A percentile compares a stretch with the other conserved stretches of the same genome.
phyloP scores from a whole-genome alignment of 2,888 invertebrate species.

The Eumerus sabulonum region DNA sequence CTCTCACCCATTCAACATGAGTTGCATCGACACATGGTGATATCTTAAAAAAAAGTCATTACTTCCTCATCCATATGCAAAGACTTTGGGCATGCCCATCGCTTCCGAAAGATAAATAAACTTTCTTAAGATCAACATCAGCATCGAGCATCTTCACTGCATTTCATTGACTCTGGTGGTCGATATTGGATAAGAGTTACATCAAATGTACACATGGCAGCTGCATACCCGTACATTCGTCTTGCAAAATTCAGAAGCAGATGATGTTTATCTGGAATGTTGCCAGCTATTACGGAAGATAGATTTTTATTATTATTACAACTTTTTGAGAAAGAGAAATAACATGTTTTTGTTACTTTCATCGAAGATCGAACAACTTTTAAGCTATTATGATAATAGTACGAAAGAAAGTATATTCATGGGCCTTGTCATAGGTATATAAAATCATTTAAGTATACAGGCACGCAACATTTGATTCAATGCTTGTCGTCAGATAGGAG shows the following conservation, averaged over 20 bases:
- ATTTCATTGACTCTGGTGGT: conserved; percentile 28
- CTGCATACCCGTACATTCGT: conserved; percentile 23
- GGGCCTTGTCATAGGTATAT: conserved; percentile 30
- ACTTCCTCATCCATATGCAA: conserved; percentile 36
- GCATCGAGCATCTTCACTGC: conserved; percentile 13
- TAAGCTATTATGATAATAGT: too few relatives aligned
- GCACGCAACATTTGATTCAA: conserved; percentile 46
- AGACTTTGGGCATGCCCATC: conserved; percentile 7
- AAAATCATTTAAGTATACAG: conserved; percentile 42
- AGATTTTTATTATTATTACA: too few relatives aligned
- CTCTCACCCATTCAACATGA: too few relatives aligned
- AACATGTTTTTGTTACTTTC: too few relatives aligned
- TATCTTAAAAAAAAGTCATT: not conserved
- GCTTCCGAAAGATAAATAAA: conserved; percentile 13
- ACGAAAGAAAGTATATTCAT: too few relatives aligned
- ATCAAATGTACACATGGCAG: conserved; percentile 46
- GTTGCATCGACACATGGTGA: not conserved
- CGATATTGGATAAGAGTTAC: conserved; percentile 61
- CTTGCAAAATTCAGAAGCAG: conserved; percentile 51
- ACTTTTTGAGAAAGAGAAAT: too few relatives aligned
- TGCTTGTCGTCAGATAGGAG: conserved; percentile 39
- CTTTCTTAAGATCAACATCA: conserved; percentile 25
- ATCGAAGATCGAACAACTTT: too few relatives aligned
- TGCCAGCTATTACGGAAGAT: too few relatives aligned
- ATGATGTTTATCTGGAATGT: too few relatives aligned